Base-by-base conservation (phyloP, 2,888 invertebrate genomes). In the Phengaris alcon region DNA sequence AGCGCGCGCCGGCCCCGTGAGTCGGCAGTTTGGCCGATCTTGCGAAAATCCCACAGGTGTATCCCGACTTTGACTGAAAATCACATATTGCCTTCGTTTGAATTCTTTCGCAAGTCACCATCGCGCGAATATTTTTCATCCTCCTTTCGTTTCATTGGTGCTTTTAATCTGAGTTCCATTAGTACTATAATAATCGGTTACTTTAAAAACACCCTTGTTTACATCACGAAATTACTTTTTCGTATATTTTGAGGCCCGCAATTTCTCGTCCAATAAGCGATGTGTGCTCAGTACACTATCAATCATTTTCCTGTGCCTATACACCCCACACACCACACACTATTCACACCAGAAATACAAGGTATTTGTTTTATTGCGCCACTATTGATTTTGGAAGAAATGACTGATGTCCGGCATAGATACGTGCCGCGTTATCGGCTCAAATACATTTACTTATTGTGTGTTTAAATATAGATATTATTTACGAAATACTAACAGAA, bases 1-100 rank as follows among this genome's bases (percentile, higher is more conserved):
- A 90, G 89, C 90, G 88, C 86, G 88, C 86, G 88, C 89, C 89
- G 88, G 87, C 87, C 89, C 86, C 85, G 87, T 93, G 93, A 93
- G 88, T 91, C 84, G 86, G 88, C 92, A 84, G 87, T 92, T 90
- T 85, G 85, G 84, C 82, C 85, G 87, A 88, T 90, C 91, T 90
- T 90, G 86, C 85, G 83, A 75, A 54, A 70, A 87, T 83, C 84
- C 84, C 84, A 83, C 89, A 88, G 87, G 88, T 88, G 87, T 81
- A 83, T 86, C 84, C 79, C 81, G 84, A 83, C 82, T 83, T 82
- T 80, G 83, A 84, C 85, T 84, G 85, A 82, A 86, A 88, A 87
- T 86, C 87, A 87, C 86, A 85, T 85, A 80, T 82, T 79, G 79
- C 78, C 73, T 76, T 78, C 77, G 78, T 82, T 79, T 77, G 78